Evolutionary conservation across 2,113 vertebrate genomes (phyloP).

Genomic region (Narcine bancroftii): DNA sequence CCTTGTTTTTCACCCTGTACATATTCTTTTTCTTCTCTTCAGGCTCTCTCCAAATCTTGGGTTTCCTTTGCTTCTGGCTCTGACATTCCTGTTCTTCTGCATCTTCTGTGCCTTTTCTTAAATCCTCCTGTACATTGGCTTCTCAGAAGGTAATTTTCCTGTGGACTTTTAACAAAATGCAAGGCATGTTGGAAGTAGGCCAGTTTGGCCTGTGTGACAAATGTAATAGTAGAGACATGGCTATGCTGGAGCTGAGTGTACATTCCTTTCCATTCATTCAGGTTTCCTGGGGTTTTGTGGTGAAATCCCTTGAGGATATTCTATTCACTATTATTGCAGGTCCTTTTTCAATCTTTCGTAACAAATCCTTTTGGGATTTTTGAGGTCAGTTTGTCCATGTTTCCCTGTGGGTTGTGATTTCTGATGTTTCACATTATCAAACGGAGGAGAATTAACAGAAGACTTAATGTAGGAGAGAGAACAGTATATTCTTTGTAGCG

Average conservation of each 20-base stretch:
- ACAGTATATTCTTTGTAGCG: neutral
- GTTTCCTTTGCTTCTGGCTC: constrained; percentile 39
- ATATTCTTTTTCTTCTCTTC: constrained; percentile 41
- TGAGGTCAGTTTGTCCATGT: neutral
- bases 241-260: neutral
- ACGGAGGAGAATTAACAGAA: neutral
- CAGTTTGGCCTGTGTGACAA: constrained; percentile 29
- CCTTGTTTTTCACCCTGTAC: constrained; percentile 22
- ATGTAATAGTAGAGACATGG: neutral
- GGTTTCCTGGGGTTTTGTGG: neutral
- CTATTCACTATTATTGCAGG: constrained; percentile 1
- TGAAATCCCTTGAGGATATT: neutral
- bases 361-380: neutral
- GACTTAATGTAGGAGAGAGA: neutral
- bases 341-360: neutral
- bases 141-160: constrained; percentile 6
- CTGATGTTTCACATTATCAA: neutral
- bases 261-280: constrained; percentile 9
- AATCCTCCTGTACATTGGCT: neutral
- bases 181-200: neutral
- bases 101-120: constrained; percentile 17
- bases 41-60: constrained; percentile 42
- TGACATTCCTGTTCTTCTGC: constrained; percentile 13
- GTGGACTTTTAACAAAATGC: neutral
- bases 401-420: neutral